A percentile compares a stretch with the other conserved stretches of the same genome.
Evolutionary conservation across 2,797 vertebrate species (phyloP).

Genomic region (Phylloscopus collybita): DNA sequence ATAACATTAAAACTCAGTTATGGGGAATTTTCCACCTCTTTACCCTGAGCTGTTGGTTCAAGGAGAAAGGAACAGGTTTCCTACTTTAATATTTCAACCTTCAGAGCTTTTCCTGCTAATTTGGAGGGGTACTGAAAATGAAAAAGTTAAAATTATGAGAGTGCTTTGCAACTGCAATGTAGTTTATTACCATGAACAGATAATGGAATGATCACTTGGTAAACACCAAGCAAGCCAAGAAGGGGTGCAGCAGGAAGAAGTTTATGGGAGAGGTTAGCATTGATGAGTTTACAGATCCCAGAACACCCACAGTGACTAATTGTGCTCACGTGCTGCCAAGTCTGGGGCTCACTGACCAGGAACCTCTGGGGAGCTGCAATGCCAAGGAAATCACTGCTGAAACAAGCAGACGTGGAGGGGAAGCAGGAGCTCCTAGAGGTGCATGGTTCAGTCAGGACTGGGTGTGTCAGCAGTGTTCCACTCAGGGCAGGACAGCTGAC

Average conservation of each 20-base stretch:
- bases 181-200: not conserved
- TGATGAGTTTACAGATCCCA: not conserved
- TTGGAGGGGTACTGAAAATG: not conserved
- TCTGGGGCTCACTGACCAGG: not conserved
- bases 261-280: not conserved
- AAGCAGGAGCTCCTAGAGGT: not conserved
- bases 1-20: not conserved
- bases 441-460: not conserved
- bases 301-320: not conserved
- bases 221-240: not conserved
- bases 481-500: not conserved
- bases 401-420: not conserved
- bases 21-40: not conserved
- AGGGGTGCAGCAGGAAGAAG: not conserved
- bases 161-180: not conserved
- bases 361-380: not conserved
- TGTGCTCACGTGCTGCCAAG: too few species aligned
- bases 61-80: not conserved
- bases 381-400: not conserved
- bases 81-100: not conserved
- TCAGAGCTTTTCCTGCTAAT: not conserved
- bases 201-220: not conserved
- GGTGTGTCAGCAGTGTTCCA: not conserved
- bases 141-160: not conserved
- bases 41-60: not conserved